Percentiles rank a stretch among this genome's conserved stretches.
phyloP scores from a whole-genome alignment of 2,113 vertebrate genomes.

The Crotophaga sulcirostris region DNA sequence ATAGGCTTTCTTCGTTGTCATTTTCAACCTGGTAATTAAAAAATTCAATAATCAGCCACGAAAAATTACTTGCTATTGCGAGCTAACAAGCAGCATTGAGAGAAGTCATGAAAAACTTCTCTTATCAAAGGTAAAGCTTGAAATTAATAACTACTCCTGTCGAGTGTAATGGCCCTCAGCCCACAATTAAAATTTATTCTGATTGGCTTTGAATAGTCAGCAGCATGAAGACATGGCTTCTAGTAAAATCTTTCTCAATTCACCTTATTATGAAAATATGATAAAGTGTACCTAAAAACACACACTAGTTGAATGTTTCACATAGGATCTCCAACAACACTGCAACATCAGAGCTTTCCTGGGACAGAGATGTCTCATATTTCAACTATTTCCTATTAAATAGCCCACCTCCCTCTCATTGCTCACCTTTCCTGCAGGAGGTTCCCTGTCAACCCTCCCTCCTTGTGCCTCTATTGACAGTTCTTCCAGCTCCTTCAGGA shows the following conservation, averaged over 20 bases:
- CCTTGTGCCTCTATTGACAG: conserved; percentile 87
- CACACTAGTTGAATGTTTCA: background rate
- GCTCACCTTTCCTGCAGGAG: conserved; percentile 76
- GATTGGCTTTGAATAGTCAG: background rate
- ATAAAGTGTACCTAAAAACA: background rate
- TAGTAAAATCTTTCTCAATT: background rate
- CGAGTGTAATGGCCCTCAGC: background rate
- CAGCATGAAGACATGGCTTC: background rate
- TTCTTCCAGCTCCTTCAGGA: conserved; percentile 94
- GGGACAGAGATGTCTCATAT: background rate
- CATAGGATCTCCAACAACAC: background rate
- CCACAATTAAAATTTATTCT: background rate
- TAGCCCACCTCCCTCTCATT: background rate
- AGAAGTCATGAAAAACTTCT: background rate
- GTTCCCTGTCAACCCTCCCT: conserved; percentile 80
- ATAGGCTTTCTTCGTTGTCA: conserved; percentile 76
- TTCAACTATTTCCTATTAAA: background rate
- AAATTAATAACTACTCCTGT: background rate
- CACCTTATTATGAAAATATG: background rate
- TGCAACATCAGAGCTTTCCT: background rate
- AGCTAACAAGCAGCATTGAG: background rate
- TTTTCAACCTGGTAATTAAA: conserved; percentile 79
- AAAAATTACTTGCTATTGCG: background rate
- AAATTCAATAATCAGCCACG: background rate
- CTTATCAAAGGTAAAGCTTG: background rate